Conservation (phyloP, 2,888 invertebrate species). For the Dicyrtomina minuta region DNA sequence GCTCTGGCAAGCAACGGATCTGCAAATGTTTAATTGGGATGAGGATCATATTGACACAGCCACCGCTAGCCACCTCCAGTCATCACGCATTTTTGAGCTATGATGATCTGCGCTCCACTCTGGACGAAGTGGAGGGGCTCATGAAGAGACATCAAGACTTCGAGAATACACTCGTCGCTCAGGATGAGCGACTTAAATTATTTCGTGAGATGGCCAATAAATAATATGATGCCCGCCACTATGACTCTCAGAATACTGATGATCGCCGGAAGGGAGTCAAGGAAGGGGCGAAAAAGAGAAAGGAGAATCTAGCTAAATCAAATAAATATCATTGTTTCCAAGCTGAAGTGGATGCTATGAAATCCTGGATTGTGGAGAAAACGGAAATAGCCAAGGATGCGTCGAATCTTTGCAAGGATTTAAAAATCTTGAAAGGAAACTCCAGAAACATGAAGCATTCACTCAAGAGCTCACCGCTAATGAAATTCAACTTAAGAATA, state of each 20-base stretch:
- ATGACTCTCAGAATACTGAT: constrained; percentile 67
- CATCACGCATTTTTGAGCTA: constrained; percentile 92
- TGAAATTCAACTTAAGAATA: constrained; percentile 84
- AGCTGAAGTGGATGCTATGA: constrained; percentile 86
- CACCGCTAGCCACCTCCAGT: constrained; percentile 83
- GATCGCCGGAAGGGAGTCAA: constrained; percentile 73
- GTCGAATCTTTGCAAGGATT: constrained; percentile 87
- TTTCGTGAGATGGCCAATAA: constrained; percentile 78
- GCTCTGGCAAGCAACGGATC: constrained; percentile 81
- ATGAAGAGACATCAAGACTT: constrained; percentile 95
- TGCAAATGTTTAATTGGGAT: constrained; percentile 91
- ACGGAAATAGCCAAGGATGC: constrained; percentile 87
- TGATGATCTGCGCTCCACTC: constrained; percentile 78
- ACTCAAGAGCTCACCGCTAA: constrained; percentile 92
- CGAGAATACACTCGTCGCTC: constrained; percentile 85
- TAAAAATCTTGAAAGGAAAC: constrained; percentile 84
- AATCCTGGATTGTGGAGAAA: constrained; percentile 89
- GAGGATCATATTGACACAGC: constrained; percentile 96
- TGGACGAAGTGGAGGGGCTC: constrained; percentile 87
- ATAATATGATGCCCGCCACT: constrained; percentile 75
- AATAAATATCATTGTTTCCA: constrained; percentile 89
- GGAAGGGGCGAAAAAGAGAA: constrained; percentile 70
- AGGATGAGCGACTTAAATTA: constrained; percentile 83
- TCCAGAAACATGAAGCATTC: constrained; percentile 96
- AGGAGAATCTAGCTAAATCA: constrained; percentile 73